A percentile compares a stretch with the other conserved stretches of the same genome.
phyloP scores from a whole-genome alignment of 2,797 vertebrate genomes.

The Falco naumanni region DNA sequence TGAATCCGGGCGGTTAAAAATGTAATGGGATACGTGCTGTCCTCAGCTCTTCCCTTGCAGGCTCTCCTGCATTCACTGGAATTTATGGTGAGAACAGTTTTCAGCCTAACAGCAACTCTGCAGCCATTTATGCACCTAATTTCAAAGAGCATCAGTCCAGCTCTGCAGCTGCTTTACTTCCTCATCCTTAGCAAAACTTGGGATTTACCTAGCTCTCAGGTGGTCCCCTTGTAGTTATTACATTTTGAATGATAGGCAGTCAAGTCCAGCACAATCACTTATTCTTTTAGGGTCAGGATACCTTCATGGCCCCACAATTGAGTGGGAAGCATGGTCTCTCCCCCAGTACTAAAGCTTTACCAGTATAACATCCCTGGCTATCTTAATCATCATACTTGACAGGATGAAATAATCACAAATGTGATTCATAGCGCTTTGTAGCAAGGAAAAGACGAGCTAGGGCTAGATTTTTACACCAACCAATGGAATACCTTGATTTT shows the following conservation, averaged over 20 bases:
- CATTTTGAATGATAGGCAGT: neutral
- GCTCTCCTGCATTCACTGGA: neutral
- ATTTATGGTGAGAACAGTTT: neutral
- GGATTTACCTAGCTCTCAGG: neutral
- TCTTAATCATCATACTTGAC: neutral
- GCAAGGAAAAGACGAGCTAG: neutral
- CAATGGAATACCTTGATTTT: neutral
- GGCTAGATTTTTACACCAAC: neutral
- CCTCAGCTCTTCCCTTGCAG: constrained; percentile 26
- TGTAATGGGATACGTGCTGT: neutral
- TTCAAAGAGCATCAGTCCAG: neutral
- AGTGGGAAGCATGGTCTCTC: neutral
- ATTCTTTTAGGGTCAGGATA: neutral
- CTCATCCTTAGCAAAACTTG: neutral
- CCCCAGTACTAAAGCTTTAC: neutral
- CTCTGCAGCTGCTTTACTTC: neutral
- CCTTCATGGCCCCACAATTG: neutral
- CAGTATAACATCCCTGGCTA: neutral
- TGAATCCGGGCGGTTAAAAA: neutral
- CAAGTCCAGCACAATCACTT: neutral
- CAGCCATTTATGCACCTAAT: neutral
- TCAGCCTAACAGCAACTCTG: neutral
- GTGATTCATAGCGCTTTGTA: neutral
- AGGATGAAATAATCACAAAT: neutral
- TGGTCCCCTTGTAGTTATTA: neutral